Evolutionary conservation across 2,113 vertebrate genomes (phyloP), one percentile per base, ranked within the genome.

Genomic region (Micronycteris hirsuta): DNA sequence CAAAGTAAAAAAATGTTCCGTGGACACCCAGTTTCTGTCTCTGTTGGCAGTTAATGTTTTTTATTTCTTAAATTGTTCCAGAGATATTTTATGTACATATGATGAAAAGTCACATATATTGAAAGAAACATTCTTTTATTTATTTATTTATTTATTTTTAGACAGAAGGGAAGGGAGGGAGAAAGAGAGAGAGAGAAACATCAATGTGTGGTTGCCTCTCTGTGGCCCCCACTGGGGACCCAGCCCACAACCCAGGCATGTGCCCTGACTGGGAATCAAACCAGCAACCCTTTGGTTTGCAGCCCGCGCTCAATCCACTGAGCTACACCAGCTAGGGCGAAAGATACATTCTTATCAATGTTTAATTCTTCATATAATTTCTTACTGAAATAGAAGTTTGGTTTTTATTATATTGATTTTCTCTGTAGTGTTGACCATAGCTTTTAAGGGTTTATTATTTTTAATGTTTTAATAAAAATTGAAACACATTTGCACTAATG

Each of bases 401-500:
- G 3, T 45, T 89, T 95, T 85, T 71, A 54, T 33, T 84, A 63
- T 52, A 68, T 11, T 82, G 20, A 65, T 93, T 96, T 80, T 96
- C 73, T 80, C 15, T 45, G 1, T 93, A 71, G 33, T 41, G 2
- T 80, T 90, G 36, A 86, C 41, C 10, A 65, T 90, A 89, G n/a
- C 22, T 86, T 80, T 90, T 86, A 93, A 91, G 81, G 33, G 14
- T 65, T 89, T 95, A 52, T 91, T 78, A 93, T 89, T 89, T 93
- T 80, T 63, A 86, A 56, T 1, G n/a, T 86, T 71, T 71, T 73
- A 86, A n/a, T 91, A 67, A 81, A 95, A 86, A 36, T 91, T 86
- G 28, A 91, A 91, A 41, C 56, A 86, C 56, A 93, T 90, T 49
- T 81, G 26, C 67, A 91, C 76, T n/a, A 36, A 71, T 71, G 38